Base-by-base conservation (phyloP, 2,888 invertebrate species). In the Micropterix aruncella region DNA sequence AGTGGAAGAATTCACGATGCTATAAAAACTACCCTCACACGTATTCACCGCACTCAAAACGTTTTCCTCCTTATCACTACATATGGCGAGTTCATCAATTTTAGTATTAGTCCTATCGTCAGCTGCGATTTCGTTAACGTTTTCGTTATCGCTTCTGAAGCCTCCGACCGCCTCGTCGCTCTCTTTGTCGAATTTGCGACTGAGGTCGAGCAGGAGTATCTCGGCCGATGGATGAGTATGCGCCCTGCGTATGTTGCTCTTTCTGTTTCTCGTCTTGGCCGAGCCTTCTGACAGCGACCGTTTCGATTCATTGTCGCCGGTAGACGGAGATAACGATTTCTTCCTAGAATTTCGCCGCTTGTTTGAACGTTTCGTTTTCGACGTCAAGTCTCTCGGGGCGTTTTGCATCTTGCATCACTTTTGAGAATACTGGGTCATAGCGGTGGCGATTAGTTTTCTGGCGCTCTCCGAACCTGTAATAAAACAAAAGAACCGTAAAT, bases 321-420 rank as follows among this genome's bases (percentile, higher is more conserved):
- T 51, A 2, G 51, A 49, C 37, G 71, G 71, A 3, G 71, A 71
- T 46, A 71, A 57, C 14, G 71, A 71, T 52, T 71, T 71, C 55
- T 71, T 71, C 57, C 71, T 62, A 5, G 70, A 69, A 55, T 69
- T 68, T 38, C 71, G 61, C 48, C 71, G 57, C 54, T 69, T 71
- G 54, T 66, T 69, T 54, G 60, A 63, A 46, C 70, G 57, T 54
- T 68, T 69, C 55, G 65, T 68, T 49, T 70, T 59, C 2, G 45
- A 42, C 54, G 63, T 64, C 42, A 68, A 63, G 51, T 71, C 71
- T 56, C 68, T 60, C 50, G 66, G 52, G 44, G 62, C 18, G 41
- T 47, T 58, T 60, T 70, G 71, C 71, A 71, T 71, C 54, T 59
- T 64, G 52, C 58, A 55, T 55, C 55, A 65, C 65, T 66, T n/a